Evolutionary conservation across 2,797 vertebrate genomes (phyloP).

Genomic region (Sebastes miniatus): DNA sequence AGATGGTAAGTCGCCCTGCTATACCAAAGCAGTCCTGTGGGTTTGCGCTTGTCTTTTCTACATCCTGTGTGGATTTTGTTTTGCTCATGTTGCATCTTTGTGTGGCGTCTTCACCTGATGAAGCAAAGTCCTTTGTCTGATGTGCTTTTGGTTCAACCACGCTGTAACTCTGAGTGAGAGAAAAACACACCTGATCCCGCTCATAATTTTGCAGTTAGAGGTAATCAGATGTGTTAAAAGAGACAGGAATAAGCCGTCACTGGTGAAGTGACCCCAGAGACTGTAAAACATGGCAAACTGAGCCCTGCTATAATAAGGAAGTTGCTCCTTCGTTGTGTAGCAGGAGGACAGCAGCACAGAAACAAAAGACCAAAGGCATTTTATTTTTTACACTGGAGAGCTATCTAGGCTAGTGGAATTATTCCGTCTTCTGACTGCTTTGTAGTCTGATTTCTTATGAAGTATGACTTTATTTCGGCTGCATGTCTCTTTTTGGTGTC

Average conservation of each 20-base stretch:
- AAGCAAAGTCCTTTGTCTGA: slow-evolving; percentile 27
- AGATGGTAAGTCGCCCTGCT: slow-evolving; percentile 47
- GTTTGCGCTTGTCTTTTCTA: slow-evolving; percentile 42
- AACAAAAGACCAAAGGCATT: slow-evolving; percentile 78
- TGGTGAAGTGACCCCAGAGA: slow-evolving; percentile 52
- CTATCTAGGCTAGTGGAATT: slow-evolving; percentile 66
- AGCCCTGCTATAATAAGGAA: slow-evolving; percentile 72
- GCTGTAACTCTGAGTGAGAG: slow-evolving; percentile 7
- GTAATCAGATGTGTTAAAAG: slow-evolving; percentile 40
- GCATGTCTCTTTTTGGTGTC: slow-evolving; percentile 73
- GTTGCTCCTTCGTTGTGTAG: slow-evolving; percentile 54
- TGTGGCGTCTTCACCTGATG: slow-evolving; percentile 11
- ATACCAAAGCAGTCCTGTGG: slow-evolving; percentile 66
- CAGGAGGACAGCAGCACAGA: slow-evolving; percentile 62
- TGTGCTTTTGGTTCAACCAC: slow-evolving; percentile 1
- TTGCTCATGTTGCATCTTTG: slow-evolving; percentile 5
- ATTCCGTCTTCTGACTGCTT: slow-evolving; percentile 74
- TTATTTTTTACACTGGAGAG: slow-evolving; percentile 76
- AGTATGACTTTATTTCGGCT: slow-evolving; percentile 71
- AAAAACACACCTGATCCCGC: slow-evolving; percentile 30
- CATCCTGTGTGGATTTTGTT: slow-evolving; percentile 36
- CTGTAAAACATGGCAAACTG: slow-evolving; percentile 47
- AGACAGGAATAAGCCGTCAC: slow-evolving; percentile 60
- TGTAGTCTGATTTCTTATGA: slow-evolving; percentile 76
- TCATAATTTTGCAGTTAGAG: slow-evolving; percentile 28